phyloP scores from a whole-genome alignment of 2,797 vertebrate species.

The Aplochiton taeniatus region DNA sequence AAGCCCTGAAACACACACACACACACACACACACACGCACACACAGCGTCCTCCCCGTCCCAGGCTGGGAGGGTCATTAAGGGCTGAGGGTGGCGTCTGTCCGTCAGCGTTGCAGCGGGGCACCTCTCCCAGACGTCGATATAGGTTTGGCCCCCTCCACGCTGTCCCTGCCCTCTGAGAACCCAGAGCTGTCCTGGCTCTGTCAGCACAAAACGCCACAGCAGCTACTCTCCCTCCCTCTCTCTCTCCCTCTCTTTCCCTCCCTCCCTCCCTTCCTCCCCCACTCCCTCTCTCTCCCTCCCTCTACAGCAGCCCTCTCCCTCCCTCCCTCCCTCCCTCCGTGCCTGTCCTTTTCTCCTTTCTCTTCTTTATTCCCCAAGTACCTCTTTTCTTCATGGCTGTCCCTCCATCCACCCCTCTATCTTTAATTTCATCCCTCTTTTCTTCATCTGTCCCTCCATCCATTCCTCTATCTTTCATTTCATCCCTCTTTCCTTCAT shows the following conservation, averaged over 20 bases:
- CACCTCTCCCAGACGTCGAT: slow-evolving; percentile 69
- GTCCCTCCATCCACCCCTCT: neutral
- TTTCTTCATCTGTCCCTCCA: neutral
- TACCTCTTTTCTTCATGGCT: neutral
- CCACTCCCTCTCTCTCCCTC: neutral
- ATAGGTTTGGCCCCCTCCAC: slow-evolving; percentile 72
- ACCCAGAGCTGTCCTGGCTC: slow-evolving; percentile 56
- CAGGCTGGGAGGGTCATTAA: slow-evolving; percentile 57
- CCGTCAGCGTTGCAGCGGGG: slow-evolving; percentile 58
- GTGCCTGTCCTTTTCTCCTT: neutral
- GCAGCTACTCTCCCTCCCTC: slow-evolving; percentile 48
- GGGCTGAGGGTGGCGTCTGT: slow-evolving; percentile 58
- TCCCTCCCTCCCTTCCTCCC: neutral
- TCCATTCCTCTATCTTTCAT: neutral
- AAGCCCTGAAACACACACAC: neutral
- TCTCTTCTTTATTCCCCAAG: too few species aligned
- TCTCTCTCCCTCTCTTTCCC: slow-evolving; percentile 9
- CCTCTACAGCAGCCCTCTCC: slow-evolving; percentile 4
- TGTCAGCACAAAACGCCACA: slow-evolving; percentile 73
- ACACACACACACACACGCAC: slow-evolving; percentile 18
- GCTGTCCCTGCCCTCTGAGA: slow-evolving; percentile 66
- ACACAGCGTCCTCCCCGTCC: too few species aligned
- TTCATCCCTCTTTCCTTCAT: slow-evolving; percentile 26
- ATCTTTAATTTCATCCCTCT: too few species aligned
- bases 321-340: neutral